Conservation (phyloP, 2,797 vertebrate species). For the Accipiter badius region DNA sequence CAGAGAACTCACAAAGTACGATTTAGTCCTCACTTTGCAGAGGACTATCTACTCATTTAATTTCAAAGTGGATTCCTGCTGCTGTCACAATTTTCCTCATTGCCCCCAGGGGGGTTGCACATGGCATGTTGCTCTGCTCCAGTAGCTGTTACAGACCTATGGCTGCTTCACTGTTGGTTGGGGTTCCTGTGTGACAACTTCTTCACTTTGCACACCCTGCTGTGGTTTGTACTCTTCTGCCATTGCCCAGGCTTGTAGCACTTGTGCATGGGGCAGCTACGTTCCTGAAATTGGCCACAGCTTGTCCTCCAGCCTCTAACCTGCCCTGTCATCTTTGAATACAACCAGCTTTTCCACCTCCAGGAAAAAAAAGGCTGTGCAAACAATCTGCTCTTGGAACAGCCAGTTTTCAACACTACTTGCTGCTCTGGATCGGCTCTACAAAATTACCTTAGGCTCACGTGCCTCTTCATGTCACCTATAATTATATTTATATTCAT, state of each 20-base stretch:
- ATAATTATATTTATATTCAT: neutral
- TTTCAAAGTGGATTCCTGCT: neutral
- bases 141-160: neutral
- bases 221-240: neutral
- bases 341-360: neutral
- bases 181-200: neutral
- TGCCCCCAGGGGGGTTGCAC: neutral
- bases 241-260: neutral
- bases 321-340: neutral
- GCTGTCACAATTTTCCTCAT: neutral
- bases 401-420: neutral
- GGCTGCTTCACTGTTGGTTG: neutral
- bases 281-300: neutral
- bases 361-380: neutral
- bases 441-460: neutral
- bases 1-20: neutral
- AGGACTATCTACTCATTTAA: neutral
- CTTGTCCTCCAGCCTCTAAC: neutral
- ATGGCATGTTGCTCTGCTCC: neutral
- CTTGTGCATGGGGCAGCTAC: neutral
- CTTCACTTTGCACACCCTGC: neutral
- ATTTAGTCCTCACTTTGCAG: neutral
- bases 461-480: neutral
- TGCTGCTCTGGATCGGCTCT: neutral
- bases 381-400: neutral